Percentiles rank a stretch among this genome's conserved stretches.
Evolutionary conservation across 2,888 invertebrate species (phyloP).

Genomic region (Galeopsomyia nigrocyanea): DNA sequence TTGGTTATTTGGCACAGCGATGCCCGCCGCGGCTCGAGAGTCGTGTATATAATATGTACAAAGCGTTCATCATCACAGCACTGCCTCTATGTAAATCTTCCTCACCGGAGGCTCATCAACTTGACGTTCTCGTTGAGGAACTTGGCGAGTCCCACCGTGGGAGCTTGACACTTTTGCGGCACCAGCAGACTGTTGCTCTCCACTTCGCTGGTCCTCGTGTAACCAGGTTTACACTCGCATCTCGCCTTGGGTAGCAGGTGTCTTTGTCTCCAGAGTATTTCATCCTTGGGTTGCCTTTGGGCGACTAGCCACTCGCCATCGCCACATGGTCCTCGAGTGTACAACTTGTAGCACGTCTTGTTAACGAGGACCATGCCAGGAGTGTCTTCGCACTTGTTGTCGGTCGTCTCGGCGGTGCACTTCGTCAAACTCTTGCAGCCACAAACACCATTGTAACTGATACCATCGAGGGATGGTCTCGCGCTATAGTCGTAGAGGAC

Average conservation of each 20-base stretch:
- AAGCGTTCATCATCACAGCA: conserved; percentile 24
- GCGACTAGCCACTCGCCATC: conserved; percentile 80
- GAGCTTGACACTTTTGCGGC: conserved; percentile 72
- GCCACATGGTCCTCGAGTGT: conserved; percentile 83
- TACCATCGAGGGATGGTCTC: conserved; percentile 82
- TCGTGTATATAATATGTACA: too few relatives aligned
- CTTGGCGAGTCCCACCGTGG: conserved; percentile 75
- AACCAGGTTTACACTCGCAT: conserved; percentile 82
- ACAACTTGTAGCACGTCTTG: conserved; percentile 81
- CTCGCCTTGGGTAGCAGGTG: conserved; percentile 68
- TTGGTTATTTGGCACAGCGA: too few relatives aligned
- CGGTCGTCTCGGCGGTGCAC: conserved; percentile 55
- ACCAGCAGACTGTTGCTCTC: conserved; percentile 63
- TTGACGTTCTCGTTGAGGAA: conserved; percentile 72
- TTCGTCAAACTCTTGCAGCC: conserved; percentile 73
- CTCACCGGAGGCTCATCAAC: conserved; percentile 44
- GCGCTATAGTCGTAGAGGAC: conserved; percentile 86
- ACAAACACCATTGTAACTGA: conserved; percentile 87
- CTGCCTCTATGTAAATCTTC: conserved; percentile 18
- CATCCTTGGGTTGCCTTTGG: conserved; percentile 66
- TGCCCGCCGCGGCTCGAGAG: too few relatives aligned
- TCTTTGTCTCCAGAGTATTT: conserved; percentile 51
- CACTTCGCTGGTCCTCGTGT: conserved; percentile 66
- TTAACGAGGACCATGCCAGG: conserved; percentile 77
- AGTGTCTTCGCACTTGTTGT: conserved; percentile 71